Conservation (phyloP, 2,888 invertebrate genomes). For the Lumbricus terrestris region DNA sequence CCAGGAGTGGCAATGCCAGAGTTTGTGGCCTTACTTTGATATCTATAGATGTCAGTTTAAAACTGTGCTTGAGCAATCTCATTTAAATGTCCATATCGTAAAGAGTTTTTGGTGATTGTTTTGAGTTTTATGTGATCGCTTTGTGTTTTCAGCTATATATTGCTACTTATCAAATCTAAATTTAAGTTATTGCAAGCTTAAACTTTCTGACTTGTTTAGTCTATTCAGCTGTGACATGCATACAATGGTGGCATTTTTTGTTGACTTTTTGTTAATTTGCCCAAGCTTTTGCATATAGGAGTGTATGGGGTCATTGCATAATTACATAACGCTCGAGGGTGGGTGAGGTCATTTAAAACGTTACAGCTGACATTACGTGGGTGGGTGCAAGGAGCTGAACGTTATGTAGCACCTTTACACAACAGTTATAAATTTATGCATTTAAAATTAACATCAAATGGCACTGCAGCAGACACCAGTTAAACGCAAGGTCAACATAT, state of each 20-base stretch:
- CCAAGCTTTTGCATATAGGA: background rate
- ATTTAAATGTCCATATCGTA: background rate
- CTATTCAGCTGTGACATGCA: background rate
- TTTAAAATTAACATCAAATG: too few species aligned
- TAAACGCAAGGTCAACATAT: too few species aligned
- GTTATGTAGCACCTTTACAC: too few species aligned
- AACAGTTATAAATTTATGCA: too few species aligned
- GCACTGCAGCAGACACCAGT: too few species aligned
- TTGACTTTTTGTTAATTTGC: background rate
- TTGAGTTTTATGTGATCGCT: background rate
- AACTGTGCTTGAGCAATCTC: background rate
- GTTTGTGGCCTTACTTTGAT: background rate
- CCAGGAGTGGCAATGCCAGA: too few species aligned
- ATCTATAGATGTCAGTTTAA: background rate
- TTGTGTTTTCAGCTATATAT: background rate
- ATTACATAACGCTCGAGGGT: too few species aligned
- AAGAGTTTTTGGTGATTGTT: background rate
- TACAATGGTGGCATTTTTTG: background rate
- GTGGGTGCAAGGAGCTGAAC: too few species aligned
- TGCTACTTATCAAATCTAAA: background rate
- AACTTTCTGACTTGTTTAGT: background rate
- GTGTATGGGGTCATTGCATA: too few species aligned
- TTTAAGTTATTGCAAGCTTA: background rate
- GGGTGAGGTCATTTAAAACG: too few species aligned
- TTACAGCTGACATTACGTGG: too few species aligned